Evolutionary conservation across 2,888 invertebrate genomes (phyloP).

Genomic region (Ctena decussata): DNA sequence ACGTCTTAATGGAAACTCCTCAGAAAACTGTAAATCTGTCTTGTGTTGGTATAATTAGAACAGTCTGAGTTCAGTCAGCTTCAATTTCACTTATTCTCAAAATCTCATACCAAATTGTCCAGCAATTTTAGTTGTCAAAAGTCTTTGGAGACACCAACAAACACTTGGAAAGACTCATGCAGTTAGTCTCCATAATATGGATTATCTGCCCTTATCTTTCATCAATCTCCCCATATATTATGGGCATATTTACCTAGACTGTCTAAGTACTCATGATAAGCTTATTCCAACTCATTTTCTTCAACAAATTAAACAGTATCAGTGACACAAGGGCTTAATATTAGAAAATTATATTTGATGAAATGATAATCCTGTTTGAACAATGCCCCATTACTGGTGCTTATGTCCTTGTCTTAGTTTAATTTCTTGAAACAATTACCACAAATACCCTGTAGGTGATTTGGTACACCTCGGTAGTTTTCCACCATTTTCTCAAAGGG

Average conservation of each 20-base stretch:
- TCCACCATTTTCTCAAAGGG: too few species aligned
- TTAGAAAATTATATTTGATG: conserved; percentile 10
- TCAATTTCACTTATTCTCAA: too few species aligned
- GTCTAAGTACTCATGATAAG: conserved; percentile 35
- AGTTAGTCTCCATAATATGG: background rate
- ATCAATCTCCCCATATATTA: conserved; percentile 30
- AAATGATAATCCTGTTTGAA: conserved; percentile 10
- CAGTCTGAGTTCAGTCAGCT: too few species aligned
- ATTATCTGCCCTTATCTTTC: conserved; percentile 5
- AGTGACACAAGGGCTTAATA: conserved; percentile 5
- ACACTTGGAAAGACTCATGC: too few species aligned
- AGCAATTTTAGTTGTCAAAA: too few species aligned
- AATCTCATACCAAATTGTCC: too few species aligned
- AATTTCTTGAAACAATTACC: conserved; percentile 9
- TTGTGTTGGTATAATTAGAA: too few species aligned
- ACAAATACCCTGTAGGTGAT: background rate
- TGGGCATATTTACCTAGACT: conserved; percentile 53
- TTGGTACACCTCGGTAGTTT: too few species aligned
- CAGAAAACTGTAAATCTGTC: too few species aligned
- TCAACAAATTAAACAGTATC: background rate
- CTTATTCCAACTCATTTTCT: background rate
- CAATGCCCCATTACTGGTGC: background rate
- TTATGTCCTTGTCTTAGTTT: background rate
- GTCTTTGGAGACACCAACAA: too few species aligned
- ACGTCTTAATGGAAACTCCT: too few species aligned